A percentile compares a stretch with the other conserved stretches of the same genome.
Evolutionary conservation across 2,888 invertebrate species (phyloP).

Genomic region (Ichneumon xanthorius): DNA sequence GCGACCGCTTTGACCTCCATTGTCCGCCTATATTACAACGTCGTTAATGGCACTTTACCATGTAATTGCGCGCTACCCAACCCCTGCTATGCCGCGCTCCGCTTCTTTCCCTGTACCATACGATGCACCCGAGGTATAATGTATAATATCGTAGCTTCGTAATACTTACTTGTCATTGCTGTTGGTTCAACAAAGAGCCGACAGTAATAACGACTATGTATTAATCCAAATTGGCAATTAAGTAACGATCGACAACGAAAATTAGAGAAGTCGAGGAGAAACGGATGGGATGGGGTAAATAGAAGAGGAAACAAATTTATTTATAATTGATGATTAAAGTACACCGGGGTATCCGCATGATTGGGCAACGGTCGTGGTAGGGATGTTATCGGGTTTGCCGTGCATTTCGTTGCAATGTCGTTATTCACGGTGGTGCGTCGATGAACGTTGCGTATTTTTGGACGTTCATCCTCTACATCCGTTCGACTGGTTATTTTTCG

Average conservation of each 20-base stretch:
- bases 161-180: neutral
- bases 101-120: constrained; percentile 21
- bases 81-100: constrained; percentile 61
- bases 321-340: neutral
- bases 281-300: neutral
- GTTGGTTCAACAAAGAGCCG: constrained; percentile 1
- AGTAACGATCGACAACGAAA: constrained; percentile 4
- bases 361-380: too few species aligned
- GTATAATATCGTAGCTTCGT: neutral
- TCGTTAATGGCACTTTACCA: constrained; percentile 81
- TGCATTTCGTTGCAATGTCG: too few species aligned
- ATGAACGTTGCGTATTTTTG: too few species aligned
- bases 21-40: constrained; percentile 72
- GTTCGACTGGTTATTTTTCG: too few species aligned
- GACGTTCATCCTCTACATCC: too few species aligned
- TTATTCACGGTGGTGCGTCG: too few species aligned
- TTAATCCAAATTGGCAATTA: neutral
- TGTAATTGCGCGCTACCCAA: constrained; percentile 74
- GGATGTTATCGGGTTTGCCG: too few species aligned
- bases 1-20: constrained; percentile 60
- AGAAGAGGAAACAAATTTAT: neutral
- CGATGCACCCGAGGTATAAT: neutral
- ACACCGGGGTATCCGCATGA: too few species aligned
- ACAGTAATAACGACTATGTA: constrained; percentile 10
- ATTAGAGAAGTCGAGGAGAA: neutral